Conservation (phyloP, 2,888 invertebrate genomes). For the Leptura quadrifasciata region DNA sequence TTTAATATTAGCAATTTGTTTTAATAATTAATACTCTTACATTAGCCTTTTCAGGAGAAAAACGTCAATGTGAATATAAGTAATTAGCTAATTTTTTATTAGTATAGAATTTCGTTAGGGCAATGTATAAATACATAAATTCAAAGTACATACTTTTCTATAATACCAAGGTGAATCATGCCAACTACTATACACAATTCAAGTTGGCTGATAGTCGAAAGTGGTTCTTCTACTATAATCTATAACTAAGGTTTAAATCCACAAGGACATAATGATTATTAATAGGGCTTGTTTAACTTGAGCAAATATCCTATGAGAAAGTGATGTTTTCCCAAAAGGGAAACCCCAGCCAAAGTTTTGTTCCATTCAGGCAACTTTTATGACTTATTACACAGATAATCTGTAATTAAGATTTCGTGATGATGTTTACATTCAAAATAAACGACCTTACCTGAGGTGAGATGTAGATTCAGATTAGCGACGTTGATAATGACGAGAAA, state of each 20-base stretch:
- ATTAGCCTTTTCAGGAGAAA: no score
- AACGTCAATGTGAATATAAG: no score
- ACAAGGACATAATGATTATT: background rate
- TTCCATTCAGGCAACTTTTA: background rate
- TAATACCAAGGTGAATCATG: background rate
- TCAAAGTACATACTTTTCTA: no score
- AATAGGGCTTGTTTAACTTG: background rate
- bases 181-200: background rate
- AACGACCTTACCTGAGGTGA: constrained; percentile 35
- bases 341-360: background rate
- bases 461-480: constrained; percentile 29
- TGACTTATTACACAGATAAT: constrained; percentile 5
- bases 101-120: no score
- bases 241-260: background rate
- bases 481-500: background rate
- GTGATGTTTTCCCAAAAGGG: background rate
- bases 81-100: no score
- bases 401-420: constrained; percentile 29
- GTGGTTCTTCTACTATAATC: background rate
- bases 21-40: no score
- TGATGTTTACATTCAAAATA: constrained; percentile 27
- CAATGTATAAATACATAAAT: no score
- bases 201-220: background rate
- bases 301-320: background rate
- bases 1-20: no score